Base-by-base conservation (phyloP, 1,140 invertebrate species). In the Leptinotarsa lineolata region DNA sequence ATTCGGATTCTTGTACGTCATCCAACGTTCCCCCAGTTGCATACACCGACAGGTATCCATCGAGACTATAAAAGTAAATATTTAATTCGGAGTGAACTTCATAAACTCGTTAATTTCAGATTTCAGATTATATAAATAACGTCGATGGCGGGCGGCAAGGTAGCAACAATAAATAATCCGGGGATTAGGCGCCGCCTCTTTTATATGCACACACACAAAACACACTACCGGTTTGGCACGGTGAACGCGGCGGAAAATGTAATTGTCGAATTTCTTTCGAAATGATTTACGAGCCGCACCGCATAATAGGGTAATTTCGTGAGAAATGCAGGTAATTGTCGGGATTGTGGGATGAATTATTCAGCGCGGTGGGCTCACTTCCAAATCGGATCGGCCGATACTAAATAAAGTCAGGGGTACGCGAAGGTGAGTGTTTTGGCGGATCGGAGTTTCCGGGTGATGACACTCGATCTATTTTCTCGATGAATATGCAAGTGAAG, bases 131-230 rank as follows among this genome's bases (percentile, higher is more conserved):
- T 69, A 69, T 69, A 69, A 69, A 69, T 69, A 69, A 16, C 22
- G 24, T 12, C 68, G 48, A 15, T 39, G 30, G 30, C 30, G 20
- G 46, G 46, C 68, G 68, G 24, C 68, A 69, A 69, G 68, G 68
- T 69, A 69, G 58, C 46, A 69, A 69, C 54, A 69, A 69, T 69
- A 69, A 69, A 69, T 69, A 69, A 69, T 69, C 24, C 54, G 58
- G 48, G 30, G 16, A 58, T 58, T 69, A 59, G 54, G 21, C 48
- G 68, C 45, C 68, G 68, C 30, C 30, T 39, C 30, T 39, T 39
- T 39, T 39, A 39, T 39, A 39, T 39, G 30, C 30, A 39, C 30
- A 39, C 30, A 39, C 30, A 39, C 30, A 39, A 39, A 39, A 54
- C 48, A 54, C n/a, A 54, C 48, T 54, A 54, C 48, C 48, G 48